phyloP scores from a whole-genome alignment of 2,113 vertebrate genomes.

The Uropsilus gracilis region DNA sequence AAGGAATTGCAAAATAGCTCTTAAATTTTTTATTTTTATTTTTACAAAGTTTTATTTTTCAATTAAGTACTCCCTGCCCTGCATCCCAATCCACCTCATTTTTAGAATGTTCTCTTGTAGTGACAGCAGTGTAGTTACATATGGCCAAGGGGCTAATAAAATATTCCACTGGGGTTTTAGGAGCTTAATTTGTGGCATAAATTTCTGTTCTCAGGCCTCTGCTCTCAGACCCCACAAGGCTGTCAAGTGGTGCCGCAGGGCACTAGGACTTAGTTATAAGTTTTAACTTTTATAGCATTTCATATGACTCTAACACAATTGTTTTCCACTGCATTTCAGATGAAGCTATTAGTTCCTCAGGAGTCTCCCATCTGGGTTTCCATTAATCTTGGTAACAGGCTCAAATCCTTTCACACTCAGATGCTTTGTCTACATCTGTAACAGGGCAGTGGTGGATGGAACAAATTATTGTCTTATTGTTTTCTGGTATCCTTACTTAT shows the following conservation, averaged over 20 bases:
- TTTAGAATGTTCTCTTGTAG: slow-evolving; percentile 55
- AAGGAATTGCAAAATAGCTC: slow-evolving; percentile 65
- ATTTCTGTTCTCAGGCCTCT: slow-evolving; percentile 55
- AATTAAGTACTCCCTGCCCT: slow-evolving; percentile 46
- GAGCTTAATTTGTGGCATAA: slow-evolving; percentile 65
- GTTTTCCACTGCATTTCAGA: slow-evolving; percentile 72
- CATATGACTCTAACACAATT: slow-evolving; percentile 66
- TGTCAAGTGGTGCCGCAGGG: slow-evolving; percentile 58
- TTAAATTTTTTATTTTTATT: slow-evolving; percentile 73
- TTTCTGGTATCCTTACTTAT: slow-evolving; percentile 43
- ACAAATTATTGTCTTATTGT: slow-evolving; percentile 70
- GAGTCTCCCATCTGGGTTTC: slow-evolving; percentile 67
- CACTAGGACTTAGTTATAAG: slow-evolving; percentile 47
- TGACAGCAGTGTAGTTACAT: slow-evolving; percentile 47
- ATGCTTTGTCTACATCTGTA: slow-evolving; percentile 57
- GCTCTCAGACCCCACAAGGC: slow-evolving; percentile 53
- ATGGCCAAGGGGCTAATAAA: slow-evolving; percentile 50
- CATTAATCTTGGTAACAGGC: slow-evolving; percentile 67
- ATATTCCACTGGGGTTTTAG: slow-evolving; percentile 45
- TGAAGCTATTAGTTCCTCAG: slow-evolving; percentile 59
- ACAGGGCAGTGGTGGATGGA: slow-evolving; percentile 43
- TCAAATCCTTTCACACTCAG: slow-evolving; percentile 68
- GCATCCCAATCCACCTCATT: neutral
- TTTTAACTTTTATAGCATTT: slow-evolving; percentile 68
- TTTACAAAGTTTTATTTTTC: slow-evolving; percentile 23